These are phyloP conservation scores for Epinephelus lanceolatus DNA, from an alignment of 2,113 vertebrate species.

Conservation along the genomic window DNA sequence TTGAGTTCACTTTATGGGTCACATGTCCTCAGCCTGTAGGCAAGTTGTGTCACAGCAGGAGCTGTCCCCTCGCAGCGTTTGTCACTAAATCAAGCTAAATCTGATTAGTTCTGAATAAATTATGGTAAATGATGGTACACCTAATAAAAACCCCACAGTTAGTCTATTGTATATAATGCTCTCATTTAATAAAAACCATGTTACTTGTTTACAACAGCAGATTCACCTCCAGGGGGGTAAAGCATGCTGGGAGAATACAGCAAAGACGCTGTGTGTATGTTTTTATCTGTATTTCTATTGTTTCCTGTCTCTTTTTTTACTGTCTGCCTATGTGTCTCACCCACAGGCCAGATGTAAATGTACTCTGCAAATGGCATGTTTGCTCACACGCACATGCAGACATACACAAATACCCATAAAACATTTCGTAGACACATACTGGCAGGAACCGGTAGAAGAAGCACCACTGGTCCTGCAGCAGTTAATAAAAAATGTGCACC, in stretches of 20 bases:
- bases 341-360: background rate
- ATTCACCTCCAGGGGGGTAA: background rate
- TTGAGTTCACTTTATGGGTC: conserved; percentile 12
- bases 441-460: conserved; percentile 15
- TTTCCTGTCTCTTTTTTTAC: background rate
- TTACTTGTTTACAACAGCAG: background rate
- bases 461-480: conserved; percentile 16
- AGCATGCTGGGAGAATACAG: conserved; percentile 6
- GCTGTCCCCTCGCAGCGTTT: background rate
- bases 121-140: conserved; percentile 4
- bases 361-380: conserved; percentile 1
- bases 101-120: conserved; percentile 31
- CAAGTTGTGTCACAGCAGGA: conserved; percentile 22
- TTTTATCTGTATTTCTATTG: background rate
- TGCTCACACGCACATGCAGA: background rate
- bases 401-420: conserved; percentile 16
- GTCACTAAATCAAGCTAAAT: conserved; percentile 22
- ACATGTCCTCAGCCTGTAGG: conserved; percentile 1
- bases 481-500: conserved; percentile 32
- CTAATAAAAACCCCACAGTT: background rate
- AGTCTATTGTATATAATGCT: background rate
- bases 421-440: conserved; percentile 15
- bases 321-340: background rate
- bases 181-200: background rate
- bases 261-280: background rate